Conservation (phyloP, 1,140 invertebrate genomes). For the Lasioglossum baleicum region DNA sequence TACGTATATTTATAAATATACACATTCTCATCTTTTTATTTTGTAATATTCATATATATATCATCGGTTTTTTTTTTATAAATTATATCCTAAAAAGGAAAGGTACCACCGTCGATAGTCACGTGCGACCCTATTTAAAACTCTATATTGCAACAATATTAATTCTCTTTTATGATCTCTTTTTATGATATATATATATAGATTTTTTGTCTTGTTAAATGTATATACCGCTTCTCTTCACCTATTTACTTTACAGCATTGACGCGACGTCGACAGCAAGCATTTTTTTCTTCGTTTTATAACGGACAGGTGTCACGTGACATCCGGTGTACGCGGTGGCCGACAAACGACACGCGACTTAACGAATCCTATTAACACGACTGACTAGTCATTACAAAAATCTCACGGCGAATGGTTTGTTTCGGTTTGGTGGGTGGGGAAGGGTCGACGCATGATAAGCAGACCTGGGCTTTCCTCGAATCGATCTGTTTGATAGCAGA, state of each 20-base stretch:
- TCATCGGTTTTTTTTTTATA: slow-evolving; percentile 18
- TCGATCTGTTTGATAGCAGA: background rate
- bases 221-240: slow-evolving; percentile 22
- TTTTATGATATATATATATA: slow-evolving; percentile 28
- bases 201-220: slow-evolving; percentile 4
- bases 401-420: slow-evolving; percentile 39
- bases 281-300: slow-evolving; percentile 20
- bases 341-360: slow-evolving; percentile 3
- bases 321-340: background rate
- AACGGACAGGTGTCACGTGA: slow-evolving; percentile 36
- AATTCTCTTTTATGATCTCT: slow-evolving; percentile 45
- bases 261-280: slow-evolving; percentile 7
- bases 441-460: background rate
- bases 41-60: slow-evolving; percentile 10
- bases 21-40: background rate
- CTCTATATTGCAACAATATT: slow-evolving; percentile 65
- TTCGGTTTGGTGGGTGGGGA: background rate
- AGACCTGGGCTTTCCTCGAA: background rate
- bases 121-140: slow-evolving; percentile 52
- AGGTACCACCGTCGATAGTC: slow-evolving; percentile 48
- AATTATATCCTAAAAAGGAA: slow-evolving; percentile 47
- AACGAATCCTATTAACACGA: slow-evolving; percentile 43
- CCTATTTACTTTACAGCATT: slow-evolving; percentile 27
- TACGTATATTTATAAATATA: slow-evolving; percentile 11
- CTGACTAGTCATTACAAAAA: slow-evolving; percentile 58